These are phyloP conservation scores for Eumerus sabulonum DNA, from an alignment of 2,888 invertebrate genomes.

Conservation along the genomic window DNA sequence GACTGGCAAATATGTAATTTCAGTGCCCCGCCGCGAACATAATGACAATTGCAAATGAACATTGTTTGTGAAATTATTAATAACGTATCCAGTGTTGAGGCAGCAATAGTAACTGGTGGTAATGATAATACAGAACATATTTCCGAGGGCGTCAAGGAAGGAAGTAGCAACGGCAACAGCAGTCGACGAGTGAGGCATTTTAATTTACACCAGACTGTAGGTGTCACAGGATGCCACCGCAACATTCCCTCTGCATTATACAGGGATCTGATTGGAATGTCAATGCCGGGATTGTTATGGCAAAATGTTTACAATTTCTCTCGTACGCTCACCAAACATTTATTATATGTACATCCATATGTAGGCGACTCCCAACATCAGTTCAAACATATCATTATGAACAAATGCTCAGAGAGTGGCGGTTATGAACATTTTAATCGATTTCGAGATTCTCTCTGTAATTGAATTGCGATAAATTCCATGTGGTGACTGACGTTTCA, in stretches of 20 bases:
- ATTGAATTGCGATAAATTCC: constrained; percentile 55
- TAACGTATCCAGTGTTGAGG: constrained; percentile 23
- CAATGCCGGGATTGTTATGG: constrained; percentile 51
- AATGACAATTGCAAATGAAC: constrained; percentile 66
- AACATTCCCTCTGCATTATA: constrained; percentile 43
- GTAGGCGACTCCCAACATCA: too few species aligned
- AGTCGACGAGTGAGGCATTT: constrained; percentile 43
- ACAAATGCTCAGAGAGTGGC: constrained; percentile 12
- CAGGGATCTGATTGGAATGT: constrained; percentile 61
- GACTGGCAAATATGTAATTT: constrained; percentile 64
- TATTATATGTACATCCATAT: background rate
- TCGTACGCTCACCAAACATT: constrained; percentile 21
- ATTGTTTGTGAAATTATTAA: constrained; percentile 65
- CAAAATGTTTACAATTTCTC: constrained; percentile 57
- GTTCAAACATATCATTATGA: background rate
- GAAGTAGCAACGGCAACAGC: constrained; percentile 31
- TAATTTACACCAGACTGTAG: constrained; percentile 58
- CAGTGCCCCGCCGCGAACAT: constrained; percentile 43
- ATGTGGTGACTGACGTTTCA: constrained; percentile 43
- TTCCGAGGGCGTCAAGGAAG: constrained; percentile 37
- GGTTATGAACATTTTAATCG: constrained; percentile 57
- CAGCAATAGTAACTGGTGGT: constrained; percentile 15
- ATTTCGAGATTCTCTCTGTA: constrained; percentile 53
- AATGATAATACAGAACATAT: constrained; percentile 39
- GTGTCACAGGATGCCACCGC: constrained; percentile 60